phyloP scores from a whole-genome alignment of 2,797 vertebrate species.

The Sebastiscus tertius region DNA sequence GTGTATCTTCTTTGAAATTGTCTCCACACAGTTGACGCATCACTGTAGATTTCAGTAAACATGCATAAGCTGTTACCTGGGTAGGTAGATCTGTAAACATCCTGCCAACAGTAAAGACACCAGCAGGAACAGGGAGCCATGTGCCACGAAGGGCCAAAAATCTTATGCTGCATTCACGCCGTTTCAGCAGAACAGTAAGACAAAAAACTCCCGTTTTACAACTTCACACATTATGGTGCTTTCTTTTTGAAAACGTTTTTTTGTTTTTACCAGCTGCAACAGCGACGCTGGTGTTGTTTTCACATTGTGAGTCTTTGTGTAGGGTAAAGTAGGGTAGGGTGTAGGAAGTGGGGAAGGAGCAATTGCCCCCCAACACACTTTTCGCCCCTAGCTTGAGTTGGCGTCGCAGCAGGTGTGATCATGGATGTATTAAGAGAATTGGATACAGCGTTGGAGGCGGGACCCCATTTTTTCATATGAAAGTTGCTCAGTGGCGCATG shows the following conservation, averaged over 20 bases:
- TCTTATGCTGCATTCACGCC: slow-evolving; percentile 40
- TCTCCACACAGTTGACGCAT: slow-evolving; percentile 21
- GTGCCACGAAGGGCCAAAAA: slow-evolving; percentile 8
- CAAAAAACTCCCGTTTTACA: not conserved
- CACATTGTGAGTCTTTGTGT: not conserved
- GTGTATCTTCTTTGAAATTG: slow-evolving; percentile 3
- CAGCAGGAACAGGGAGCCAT: slow-evolving; percentile 24
- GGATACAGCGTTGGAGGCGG: too few relatives aligned
- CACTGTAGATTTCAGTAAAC: slow-evolving; percentile 56
- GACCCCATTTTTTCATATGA: too few relatives aligned
- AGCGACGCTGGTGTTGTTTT: not conserved
- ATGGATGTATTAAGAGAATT: too few relatives aligned
- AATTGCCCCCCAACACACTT: too few relatives aligned
- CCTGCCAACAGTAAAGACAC: slow-evolving; percentile 38
- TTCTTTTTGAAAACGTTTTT: not conserved
- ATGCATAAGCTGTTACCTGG: slow-evolving; percentile 53
- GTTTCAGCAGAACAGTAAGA: not conserved
- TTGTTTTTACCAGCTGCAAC: not conserved
- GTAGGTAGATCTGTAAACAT: slow-evolving; percentile 67
- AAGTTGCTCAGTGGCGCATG: too few relatives aligned
- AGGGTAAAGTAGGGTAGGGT: too few relatives aligned
- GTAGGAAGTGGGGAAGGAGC: too few relatives aligned
- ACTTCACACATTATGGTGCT: not conserved
- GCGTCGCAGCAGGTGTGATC: too few relatives aligned
- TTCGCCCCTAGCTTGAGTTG: too few relatives aligned